A percentile compares a stretch with the other conserved stretches of the same genome.
phyloP scores from a whole-genome alignment of 2,113 vertebrate species.

The Procavia capensis region DNA sequence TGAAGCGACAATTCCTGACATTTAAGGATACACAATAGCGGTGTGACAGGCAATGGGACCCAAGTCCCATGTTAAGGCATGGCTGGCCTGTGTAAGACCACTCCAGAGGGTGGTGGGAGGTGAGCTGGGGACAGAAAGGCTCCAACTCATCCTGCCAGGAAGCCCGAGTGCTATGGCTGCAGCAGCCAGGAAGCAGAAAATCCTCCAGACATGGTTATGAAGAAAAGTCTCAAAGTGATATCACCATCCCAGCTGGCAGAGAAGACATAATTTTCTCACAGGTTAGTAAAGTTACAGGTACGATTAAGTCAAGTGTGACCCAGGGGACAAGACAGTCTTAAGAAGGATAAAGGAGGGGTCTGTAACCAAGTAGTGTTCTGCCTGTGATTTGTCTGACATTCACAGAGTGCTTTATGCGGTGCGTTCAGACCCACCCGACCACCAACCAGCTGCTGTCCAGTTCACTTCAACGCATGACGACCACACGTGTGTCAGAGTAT shows the following conservation, averaged over 20 bases:
- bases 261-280: not conserved
- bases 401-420: not conserved
- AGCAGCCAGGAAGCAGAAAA: not conserved
- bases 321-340: not conserved
- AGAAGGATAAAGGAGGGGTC: not conserved
- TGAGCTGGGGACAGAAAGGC: not conserved
- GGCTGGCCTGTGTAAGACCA: not conserved
- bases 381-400: not conserved
- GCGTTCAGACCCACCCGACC: not conserved
- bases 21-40: not conserved
- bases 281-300: not conserved
- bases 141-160: not conserved
- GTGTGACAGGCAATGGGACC: not conserved
- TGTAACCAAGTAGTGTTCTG: not conserved
- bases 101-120: not conserved
- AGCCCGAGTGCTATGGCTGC: rapidly evolving
- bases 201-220: not conserved
- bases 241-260: not conserved
- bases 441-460: too few relatives aligned
- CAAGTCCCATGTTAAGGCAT: not conserved
- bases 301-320: not conserved
- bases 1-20: not conserved
- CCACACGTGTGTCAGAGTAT: too few relatives aligned
- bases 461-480: too few relatives aligned
- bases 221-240: not conserved